These are phyloP conservation scores for Cartodere bifasciata DNA, from an alignment of 2,888 invertebrate genomes.

Conservation along the genomic window DNA sequence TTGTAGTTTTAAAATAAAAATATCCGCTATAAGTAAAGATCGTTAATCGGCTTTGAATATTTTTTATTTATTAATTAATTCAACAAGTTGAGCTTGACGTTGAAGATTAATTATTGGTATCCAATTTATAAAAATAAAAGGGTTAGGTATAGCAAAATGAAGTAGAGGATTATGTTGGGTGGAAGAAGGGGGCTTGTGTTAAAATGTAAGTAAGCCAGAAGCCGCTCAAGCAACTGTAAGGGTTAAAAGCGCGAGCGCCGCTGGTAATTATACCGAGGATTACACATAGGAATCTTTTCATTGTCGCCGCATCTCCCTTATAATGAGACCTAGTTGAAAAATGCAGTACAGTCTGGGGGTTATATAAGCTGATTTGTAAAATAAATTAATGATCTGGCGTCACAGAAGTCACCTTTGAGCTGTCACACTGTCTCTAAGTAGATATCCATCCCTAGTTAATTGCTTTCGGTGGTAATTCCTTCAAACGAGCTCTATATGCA, in stretches of 20 bases:
- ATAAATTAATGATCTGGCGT: constrained; percentile 37
- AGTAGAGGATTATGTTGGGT: no score
- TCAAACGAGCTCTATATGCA: constrained; percentile 35
- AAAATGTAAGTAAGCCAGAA: constrained; percentile 12
- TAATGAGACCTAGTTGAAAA: constrained; percentile 30
- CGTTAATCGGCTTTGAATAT: no score
- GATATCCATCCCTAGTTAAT: constrained; percentile 32
- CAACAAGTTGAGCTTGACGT: no score
- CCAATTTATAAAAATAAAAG: no score
- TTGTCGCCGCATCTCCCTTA: constrained; percentile 29
- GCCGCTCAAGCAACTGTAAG: constrained; percentile 19
- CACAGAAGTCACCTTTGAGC: constrained; percentile 34
- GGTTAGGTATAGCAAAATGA: no score
- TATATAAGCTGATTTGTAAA: constrained; percentile 37
- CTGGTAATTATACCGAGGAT: constrained; percentile 30
- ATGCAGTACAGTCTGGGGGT: constrained; percentile 30
- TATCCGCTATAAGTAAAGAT: no score
- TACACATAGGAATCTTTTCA: constrained; percentile 30
- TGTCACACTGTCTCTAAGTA: constrained; percentile 35
- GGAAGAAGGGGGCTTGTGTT: no score
- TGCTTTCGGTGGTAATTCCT: constrained; percentile 33
- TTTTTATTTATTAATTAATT: no score
- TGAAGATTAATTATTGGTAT: no score
- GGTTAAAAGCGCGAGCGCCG: constrained; percentile 22
- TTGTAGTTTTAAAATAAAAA: no score